These are phyloP conservation scores for mouse (Mus musculus) DNA, from an alignment of 2,113 vertebrate species.

Conservation along the genomic window GRCm39 chr9:60789001-60789500, in stretches of 20 bases:
- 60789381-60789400: slow-evolving; percentile 48
- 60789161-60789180: slow-evolving; percentile 59
- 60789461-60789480: background rate
- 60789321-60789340: slow-evolving; percentile 1
- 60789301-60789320: slow-evolving; percentile 55
- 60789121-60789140: slow-evolving; percentile 65
- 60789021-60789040: slow-evolving; percentile 52
- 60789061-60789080: slow-evolving; percentile 50
- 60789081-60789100: slow-evolving; percentile 71
- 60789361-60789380: slow-evolving; percentile 28
- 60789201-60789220: slow-evolving; percentile 61
- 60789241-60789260: background rate
- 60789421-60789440: background rate
- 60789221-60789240: slow-evolving; percentile 58
- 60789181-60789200: slow-evolving; percentile 46
- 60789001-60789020: background rate
- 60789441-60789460: background rate
- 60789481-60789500: background rate
- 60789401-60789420: slow-evolving; percentile 37
- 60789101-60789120: slow-evolving; percentile 76
- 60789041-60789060: slow-evolving; percentile 66
- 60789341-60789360: slow-evolving; percentile 66
- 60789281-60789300: slow-evolving; percentile 52
- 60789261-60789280: slow-evolving; percentile 46
- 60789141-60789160: slow-evolving; percentile 67